Evolutionary conservation across 2,888 invertebrate species (phyloP), one percentile per base, ranked within the genome.

Genomic region (Criorhina ranunculi): DNA sequence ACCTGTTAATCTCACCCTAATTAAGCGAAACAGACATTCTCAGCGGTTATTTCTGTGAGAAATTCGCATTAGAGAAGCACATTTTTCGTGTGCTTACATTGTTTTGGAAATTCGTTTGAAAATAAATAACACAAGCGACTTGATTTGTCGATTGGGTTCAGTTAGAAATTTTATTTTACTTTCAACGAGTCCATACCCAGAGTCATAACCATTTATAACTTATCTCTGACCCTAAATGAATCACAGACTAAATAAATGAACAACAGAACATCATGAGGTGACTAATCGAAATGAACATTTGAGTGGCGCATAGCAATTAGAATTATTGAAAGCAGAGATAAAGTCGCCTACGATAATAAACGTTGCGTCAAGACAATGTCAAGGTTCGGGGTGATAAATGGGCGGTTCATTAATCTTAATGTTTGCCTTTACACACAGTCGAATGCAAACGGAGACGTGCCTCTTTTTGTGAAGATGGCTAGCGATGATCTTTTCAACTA

Each of bases 331-430:
- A 72, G 49, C 46, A 33, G 51, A 59, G 59, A 67, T 42, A 76
- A 31, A 66, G 44, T 57, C 57, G 51, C 72, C 57, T 72, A 24
- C 51, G 72, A 73, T 40, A 69, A 53, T 49, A 17, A 53, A 53
- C 35, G 73, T 37, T 67, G 42, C 57, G 66, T 51, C 72, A 64
- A 46, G 11, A 11, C 59, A 73, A 67, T 73, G 60, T 46, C 60
- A 55, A 62, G 80, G 75, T 67, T 46, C 1, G 3, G 12, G 9
- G 29, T 42, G 53, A 67, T 69, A 35, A 5, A 9, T 8, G 12
- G 0, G 5, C 4, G 8, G 24, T 35, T 17, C 59, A 40, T 59
- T 59, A 40, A 5, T 37, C 11, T 37, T 1, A 6, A 57, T 11
- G 37, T 59, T 59, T 31, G 7, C 9, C 6, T 11, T 12, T 46